Evolutionary conservation across 2,888 invertebrate species (phyloP), one percentile per base, ranked within the genome.

Genomic region (Miltochrista miniata): DNA sequence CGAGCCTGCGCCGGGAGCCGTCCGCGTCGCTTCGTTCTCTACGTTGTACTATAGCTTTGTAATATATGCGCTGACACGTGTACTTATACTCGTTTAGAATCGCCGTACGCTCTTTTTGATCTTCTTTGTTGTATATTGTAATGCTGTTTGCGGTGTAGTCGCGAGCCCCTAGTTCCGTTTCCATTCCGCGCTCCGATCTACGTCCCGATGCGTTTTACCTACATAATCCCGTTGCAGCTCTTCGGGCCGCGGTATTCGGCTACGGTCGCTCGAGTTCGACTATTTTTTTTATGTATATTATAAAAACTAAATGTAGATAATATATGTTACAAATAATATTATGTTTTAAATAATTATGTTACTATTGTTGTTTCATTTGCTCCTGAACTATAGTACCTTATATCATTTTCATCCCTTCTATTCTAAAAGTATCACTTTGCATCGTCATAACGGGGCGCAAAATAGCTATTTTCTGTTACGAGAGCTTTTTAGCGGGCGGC

Each of bases 321-420:
- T 56, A 56, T 46, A 24, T 24, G 18, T 24, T 24, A 24, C 18
- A 24, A 24, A 24, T 24, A 24, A 24, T 24, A 24, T 4, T 24
- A 24, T 24, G 13, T 51, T 61, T 58, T 68, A 64, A 61, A 68
- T 64, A 59, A 64, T 66, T 66, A 64, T 54, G 65, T 66, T 66
- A 43, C 54, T 29, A 39, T 37, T 41, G 37, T 15, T 56, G 51
- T 56, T 60, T 67, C 1, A 52, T 64, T 64, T 36, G 5, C 5
- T 5, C 3, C 18, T 24, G 18, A 24, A 24, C 18, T n/a, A n/a
- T n/a, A n/a, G n/a, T n/a, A n/a, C n/a, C n/a, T n/a, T n/a, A n/a
- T n/a, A n/a, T n/a, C n/a, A n/a, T n/a, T n/a, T n/a, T n/a, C n/a
- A n/a, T n/a, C n/a, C n/a, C n/a, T n/a, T n/a, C n/a, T n/a, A n/a